These are phyloP conservation scores for Caenorhabditis japonica DNA, from an alignment of 2,888 invertebrate genomes.

Conservation along the genomic window DNA sequence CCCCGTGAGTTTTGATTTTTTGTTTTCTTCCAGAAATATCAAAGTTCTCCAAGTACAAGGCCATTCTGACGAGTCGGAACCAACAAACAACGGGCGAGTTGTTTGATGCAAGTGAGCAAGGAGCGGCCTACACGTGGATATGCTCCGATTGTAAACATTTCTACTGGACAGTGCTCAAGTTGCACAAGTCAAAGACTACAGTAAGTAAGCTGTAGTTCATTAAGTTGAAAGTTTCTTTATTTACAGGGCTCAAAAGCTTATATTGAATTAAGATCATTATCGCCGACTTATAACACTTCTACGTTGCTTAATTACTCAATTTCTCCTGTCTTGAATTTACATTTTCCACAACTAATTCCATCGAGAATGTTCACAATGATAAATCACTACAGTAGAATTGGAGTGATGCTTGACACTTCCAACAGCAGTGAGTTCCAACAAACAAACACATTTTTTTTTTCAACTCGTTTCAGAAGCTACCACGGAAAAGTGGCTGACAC, in stretches of 20 bases:
- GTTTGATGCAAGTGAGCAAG: constrained; percentile 34
- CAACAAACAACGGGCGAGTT: constrained; percentile 43
- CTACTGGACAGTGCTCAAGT: constrained; percentile 41
- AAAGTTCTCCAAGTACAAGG: constrained; percentile 42
- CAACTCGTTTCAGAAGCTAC: constrained; percentile 12
- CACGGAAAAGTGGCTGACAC: constrained; percentile 25
- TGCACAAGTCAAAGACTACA: constrained; percentile 26
- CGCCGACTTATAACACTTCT: constrained; percentile 22
- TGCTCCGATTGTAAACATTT: constrained; percentile 41
- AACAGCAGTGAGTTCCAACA: constrained; percentile 11
- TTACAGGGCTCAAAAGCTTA: constrained; percentile 21
- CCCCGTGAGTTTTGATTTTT: no score
- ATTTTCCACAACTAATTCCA: constrained; percentile 41
- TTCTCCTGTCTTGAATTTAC: neutral
- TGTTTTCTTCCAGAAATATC: constrained; percentile 22
- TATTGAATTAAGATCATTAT: constrained; percentile 32
- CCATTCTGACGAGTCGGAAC: constrained; percentile 34
- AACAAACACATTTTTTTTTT: neutral
- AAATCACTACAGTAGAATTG: constrained; percentile 40
- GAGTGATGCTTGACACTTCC: constrained; percentile 29
- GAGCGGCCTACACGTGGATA: constrained; percentile 45
- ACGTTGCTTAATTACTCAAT: constrained; percentile 29
- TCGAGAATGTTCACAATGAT: constrained; percentile 47
- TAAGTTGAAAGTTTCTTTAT: neutral
- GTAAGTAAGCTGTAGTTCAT: neutral